Conservation (phyloP, 2,888 invertebrate species). For the Cryptus armator region DNA sequence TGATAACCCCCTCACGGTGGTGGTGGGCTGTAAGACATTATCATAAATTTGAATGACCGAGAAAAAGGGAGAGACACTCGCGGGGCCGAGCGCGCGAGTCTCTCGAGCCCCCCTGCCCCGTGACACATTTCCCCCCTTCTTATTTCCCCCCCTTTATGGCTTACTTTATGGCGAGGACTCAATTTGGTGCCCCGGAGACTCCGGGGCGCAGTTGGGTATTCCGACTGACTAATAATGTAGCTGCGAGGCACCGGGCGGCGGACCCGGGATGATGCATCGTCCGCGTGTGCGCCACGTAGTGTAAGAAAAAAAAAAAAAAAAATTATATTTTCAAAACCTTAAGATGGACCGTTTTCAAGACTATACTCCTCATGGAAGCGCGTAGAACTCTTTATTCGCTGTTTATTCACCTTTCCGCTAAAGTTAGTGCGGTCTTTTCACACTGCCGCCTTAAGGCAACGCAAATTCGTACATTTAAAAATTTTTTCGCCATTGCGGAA, state of each 20-base stretch:
- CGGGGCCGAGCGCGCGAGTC: conserved; percentile 57
- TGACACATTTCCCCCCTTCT: conserved; percentile 83
- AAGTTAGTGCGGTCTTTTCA: background rate
- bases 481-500: too few relatives aligned
- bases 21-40: conserved; percentile 79
- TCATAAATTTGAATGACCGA: conserved; percentile 84
- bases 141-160: conserved; percentile 84
- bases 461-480: background rate
- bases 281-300: conserved; percentile 76
- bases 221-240: conserved; percentile 89
- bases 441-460: background rate
- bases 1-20: conserved; percentile 79
- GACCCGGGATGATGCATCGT: conserved; percentile 86
- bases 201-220: conserved; percentile 86
- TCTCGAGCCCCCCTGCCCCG: conserved; percentile 72
- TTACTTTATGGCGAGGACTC: conserved; percentile 85
- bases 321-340: conserved; percentile 7
- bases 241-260: conserved; percentile 88
- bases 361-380: conserved; percentile 4
- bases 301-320: conserved; percentile 35
- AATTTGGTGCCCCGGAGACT: conserved; percentile 86
- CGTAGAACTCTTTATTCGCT: background rate
- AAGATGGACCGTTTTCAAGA: conserved; percentile 32
- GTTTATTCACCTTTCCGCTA: background rate
- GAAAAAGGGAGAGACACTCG: conserved; percentile 67